Evolutionary conservation across 1,140 invertebrate genomes (phyloP).

Genomic region (Doryteuthis pealeii): DNA sequence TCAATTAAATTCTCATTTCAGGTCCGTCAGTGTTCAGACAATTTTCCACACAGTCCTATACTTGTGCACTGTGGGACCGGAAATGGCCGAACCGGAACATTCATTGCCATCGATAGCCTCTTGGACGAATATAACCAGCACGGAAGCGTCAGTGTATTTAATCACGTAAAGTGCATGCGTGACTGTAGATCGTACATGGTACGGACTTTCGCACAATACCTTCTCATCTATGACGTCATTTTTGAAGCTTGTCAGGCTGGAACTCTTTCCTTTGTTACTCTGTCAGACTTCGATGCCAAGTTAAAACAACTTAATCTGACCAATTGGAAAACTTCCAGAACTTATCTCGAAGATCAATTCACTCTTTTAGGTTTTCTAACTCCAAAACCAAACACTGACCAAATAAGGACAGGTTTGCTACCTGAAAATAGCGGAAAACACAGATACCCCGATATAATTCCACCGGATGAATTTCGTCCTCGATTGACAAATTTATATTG

Average conservation of each 20-base stretch:
- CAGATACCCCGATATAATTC: slow-evolving; percentile 47
- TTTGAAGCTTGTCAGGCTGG: slow-evolving; percentile 52
- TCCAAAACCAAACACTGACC: slow-evolving; percentile 26
- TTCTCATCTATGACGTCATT: slow-evolving; percentile 56
- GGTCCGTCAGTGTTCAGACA: too few species aligned
- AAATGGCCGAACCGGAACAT: slow-evolving; percentile 52
- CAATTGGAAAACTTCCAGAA: slow-evolving; percentile 42
- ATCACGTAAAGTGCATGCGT: slow-evolving; percentile 48
- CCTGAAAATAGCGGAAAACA: slow-evolving; percentile 48
- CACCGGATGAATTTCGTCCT: slow-evolving; percentile 41
- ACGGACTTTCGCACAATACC: slow-evolving; percentile 53
- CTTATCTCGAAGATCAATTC: slow-evolving; percentile 53
- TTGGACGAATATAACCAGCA: slow-evolving; percentile 50
- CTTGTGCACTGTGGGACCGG: slow-evolving; percentile 89
- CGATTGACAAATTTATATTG: slow-evolving; percentile 18
- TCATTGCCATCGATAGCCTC: slow-evolving; percentile 54
- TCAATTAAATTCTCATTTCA: too few species aligned
- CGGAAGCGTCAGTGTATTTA: slow-evolving; percentile 50
- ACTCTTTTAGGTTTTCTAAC: slow-evolving; percentile 43
- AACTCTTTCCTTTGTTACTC: neutral
- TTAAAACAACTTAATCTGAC: slow-evolving; percentile 41
- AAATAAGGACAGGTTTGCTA: slow-evolving; percentile 36
- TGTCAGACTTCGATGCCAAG: slow-evolving; percentile 33
- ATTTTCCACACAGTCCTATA: slow-evolving; percentile 71
- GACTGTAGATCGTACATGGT: slow-evolving; percentile 52